Base-by-base conservation (phyloP, 1,140 invertebrate species). In the Drosophila ercepeae region DNA sequence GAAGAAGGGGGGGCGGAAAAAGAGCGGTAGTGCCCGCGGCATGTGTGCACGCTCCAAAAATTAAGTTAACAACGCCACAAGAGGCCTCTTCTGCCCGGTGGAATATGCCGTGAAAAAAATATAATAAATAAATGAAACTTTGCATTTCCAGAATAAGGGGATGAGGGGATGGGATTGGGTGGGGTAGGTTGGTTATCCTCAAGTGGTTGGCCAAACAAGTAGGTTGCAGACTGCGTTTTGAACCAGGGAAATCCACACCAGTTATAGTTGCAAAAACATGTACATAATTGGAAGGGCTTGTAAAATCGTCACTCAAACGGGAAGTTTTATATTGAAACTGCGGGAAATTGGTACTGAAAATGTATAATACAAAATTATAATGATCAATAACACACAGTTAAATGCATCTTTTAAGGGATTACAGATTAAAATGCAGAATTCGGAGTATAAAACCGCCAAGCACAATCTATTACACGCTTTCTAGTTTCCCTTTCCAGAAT, bases 41-140 rank as follows among this genome's bases (percentile, higher is more conserved):
- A 77, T 84, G 57, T 78, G 78, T 84, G 88, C 84, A 89, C 79
- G 84, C 84, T 89, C 84, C 84, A 89, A 84, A 89, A 86, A 88
- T 88, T 89, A 88, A 88, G 82, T 88, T 88, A 88, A 88, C 83
- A 88, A 88, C 82, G 83, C 58, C 84, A 82, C 70, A 68, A 88
- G 82, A 75, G 83, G 64, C 64, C 52, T 25, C 70, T 67, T 59
- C 60, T 63, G 77, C 77, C 67, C 77, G 73, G 71, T 54, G 51
- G 73, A 64, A 44, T 75, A 70, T 68, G 73, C 74, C 77, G 73
- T 34, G 48, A 44, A 64, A 61, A 57, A 49, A 25, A 61, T 53
- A 52, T 19, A 42, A 42, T 19, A 46, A 64, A 27, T 44, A 67
- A 69, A 78, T 64, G 69, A 70, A 75, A 65, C 63, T 75, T 67